phyloP scores from a whole-genome alignment of 2,113 vertebrate species.

The Chrysochloris asiatica region DNA sequence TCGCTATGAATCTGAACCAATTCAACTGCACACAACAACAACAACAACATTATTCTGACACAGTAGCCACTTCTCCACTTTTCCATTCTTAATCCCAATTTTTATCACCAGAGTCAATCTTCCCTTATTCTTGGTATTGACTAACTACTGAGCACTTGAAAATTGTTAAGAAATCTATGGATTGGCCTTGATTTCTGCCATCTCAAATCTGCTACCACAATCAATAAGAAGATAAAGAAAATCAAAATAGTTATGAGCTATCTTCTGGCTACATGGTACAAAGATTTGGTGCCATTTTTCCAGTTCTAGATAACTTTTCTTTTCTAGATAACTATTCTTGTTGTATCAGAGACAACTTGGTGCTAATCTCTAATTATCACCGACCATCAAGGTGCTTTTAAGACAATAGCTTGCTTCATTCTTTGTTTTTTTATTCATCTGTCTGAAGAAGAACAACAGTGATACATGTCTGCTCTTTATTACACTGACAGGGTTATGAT shows the following conservation, averaged over 20 bases:
- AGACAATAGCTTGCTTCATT: not conserved
- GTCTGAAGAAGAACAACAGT: not conserved
- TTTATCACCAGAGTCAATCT: conserved; percentile 11
- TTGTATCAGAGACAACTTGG: not conserved
- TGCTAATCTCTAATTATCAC: not conserved
- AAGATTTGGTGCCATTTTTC: not conserved
- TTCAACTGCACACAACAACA: too few species aligned
- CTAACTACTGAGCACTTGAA: not conserved
- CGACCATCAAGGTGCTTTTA: conserved; percentile 4
- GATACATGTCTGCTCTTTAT: conserved; percentile 2
- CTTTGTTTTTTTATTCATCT: not conserved
- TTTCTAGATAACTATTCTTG: conserved; percentile 28
- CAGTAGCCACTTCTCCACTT: not conserved
- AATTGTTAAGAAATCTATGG: not conserved
- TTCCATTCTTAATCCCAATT: not conserved
- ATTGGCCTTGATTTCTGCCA: not conserved
- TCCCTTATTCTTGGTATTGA: conserved; percentile 1
- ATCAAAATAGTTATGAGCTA: not conserved
- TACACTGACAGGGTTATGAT: not conserved
- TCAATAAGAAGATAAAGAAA: not conserved
- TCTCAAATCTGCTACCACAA: not conserved
- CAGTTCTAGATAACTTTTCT: not conserved
- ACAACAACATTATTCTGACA: not conserved
- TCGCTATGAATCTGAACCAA: too few species aligned
- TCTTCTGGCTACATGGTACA: not conserved